Percentiles rank a stretch among this genome's conserved stretches.
These are phyloP conservation scores for Ctenicera cuprea DNA, from an alignment of 2,888 invertebrate species.

Conservation along the genomic window DNA sequence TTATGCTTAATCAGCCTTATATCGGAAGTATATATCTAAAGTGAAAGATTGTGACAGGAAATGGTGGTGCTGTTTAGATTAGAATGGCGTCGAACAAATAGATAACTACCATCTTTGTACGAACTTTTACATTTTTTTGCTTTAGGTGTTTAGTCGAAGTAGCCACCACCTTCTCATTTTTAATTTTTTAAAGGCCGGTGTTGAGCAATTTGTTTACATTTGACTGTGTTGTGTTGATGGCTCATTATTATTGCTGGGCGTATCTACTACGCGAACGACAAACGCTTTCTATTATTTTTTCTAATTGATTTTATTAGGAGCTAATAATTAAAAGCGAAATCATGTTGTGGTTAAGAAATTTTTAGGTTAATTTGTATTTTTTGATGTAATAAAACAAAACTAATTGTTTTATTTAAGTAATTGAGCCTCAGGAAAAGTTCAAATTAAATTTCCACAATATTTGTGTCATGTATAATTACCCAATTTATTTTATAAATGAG, in stretches of 20 bases:
- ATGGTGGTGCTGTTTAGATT: constrained; percentile 12
- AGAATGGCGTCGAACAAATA: constrained; percentile 12
- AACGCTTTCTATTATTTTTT: constrained; percentile 21
- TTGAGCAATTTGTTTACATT: constrained; percentile 13
- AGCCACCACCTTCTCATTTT: neutral
- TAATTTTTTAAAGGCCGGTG: neutral
- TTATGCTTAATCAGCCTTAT: constrained; percentile 4
- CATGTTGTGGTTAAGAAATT: neutral
- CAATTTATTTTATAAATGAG: too few relatives aligned
- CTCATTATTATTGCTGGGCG: constrained; percentile 16
- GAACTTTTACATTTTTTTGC: constrained; percentile 1
- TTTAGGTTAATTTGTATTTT: too few relatives aligned
- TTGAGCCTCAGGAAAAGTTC: too few relatives aligned
- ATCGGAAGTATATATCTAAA: constrained; percentile 22
- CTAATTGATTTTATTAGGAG: neutral
- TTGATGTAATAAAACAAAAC: too few relatives aligned
- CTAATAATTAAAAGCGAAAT: neutral
- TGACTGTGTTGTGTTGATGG: neutral
- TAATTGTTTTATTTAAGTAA: too few relatives aligned
- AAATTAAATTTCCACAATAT: too few relatives aligned
- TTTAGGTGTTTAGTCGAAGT: neutral
- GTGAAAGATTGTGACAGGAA: constrained; percentile 28
- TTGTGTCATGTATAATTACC: too few relatives aligned
- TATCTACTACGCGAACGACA: neutral
- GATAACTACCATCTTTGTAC: neutral